phyloP scores from a whole-genome alignment of 2,888 invertebrate species.

The Himalopsyche kuldschensis region DNA sequence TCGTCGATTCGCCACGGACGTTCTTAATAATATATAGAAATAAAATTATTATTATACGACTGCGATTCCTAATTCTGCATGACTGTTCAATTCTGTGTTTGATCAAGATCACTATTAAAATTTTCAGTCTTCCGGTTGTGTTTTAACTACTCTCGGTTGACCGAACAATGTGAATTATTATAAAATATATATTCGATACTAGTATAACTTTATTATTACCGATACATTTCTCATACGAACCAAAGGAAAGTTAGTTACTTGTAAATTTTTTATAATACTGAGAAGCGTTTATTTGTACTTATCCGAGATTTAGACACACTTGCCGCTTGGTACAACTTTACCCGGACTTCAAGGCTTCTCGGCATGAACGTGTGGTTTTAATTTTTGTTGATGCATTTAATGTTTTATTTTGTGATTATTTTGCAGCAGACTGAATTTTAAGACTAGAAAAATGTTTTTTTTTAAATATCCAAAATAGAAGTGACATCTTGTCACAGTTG shows the following conservation, averaged over 20 bases:
- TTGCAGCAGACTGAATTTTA: background rate
- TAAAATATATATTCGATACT: background rate
- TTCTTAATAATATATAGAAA: background rate
- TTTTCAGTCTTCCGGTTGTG: constrained; percentile 33
- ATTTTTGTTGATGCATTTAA: background rate
- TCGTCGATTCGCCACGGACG: background rate
- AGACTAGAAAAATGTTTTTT: background rate
- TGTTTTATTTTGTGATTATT: background rate
- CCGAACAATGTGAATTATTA: background rate
- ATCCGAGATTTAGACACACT: background rate
- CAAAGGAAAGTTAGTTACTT: constrained; percentile 2
- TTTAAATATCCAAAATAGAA: background rate
- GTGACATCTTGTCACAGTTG: background rate
- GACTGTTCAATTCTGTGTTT: constrained; percentile 14
- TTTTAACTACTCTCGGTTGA: background rate
- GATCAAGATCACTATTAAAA: constrained; percentile 26
- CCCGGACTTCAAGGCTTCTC: background rate
- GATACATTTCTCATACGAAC: background rate
- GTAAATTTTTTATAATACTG: background rate
- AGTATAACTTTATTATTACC: background rate
- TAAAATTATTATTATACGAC: background rate
- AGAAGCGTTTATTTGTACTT: background rate
- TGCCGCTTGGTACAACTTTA: background rate
- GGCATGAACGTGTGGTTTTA: background rate
- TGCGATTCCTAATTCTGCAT: background rate